Conservation (phyloP, 2,797 vertebrate genomes). For the Sciurus vulgaris region DNA sequence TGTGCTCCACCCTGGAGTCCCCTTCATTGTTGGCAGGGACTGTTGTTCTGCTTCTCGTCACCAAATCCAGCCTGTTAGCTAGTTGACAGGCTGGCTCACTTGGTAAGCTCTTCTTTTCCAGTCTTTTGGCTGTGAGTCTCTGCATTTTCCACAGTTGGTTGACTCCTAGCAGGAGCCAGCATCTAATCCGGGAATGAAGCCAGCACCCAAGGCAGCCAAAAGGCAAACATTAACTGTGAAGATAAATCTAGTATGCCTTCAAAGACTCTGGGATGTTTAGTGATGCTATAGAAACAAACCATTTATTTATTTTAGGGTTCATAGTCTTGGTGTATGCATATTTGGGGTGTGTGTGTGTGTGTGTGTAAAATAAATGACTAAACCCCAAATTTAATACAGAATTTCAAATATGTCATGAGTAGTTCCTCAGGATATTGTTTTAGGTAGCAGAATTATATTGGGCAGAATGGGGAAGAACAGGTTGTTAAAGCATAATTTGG, state of each 20-base stretch:
- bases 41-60: background rate
- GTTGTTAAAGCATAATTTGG: background rate
- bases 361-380: background rate
- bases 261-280: background rate
- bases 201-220: slow-evolving; percentile 62
- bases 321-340: background rate
- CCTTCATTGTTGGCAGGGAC: background rate
- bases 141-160: slow-evolving; percentile 64
- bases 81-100: background rate
- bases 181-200: slow-evolving; percentile 61
- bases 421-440: background rate
- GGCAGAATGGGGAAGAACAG: background rate
- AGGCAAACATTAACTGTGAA: slow-evolving; percentile 46
- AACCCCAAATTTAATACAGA: background rate
- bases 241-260: background rate
- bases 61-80: background rate
- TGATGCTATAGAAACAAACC: background rate
- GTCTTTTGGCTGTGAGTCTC: slow-evolving; percentile 56
- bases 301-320: background rate
- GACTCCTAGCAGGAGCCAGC: slow-evolving; percentile 53
- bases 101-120: slow-evolving; percentile 28
- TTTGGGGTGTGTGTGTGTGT: background rate
- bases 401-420: background rate
- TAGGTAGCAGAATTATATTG: background rate
- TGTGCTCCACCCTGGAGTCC: background rate